Evolutionary conservation across 92 coral and sea anemone genomes (phyloP).

Genomic region (Galaxea fascicularis): DNA sequence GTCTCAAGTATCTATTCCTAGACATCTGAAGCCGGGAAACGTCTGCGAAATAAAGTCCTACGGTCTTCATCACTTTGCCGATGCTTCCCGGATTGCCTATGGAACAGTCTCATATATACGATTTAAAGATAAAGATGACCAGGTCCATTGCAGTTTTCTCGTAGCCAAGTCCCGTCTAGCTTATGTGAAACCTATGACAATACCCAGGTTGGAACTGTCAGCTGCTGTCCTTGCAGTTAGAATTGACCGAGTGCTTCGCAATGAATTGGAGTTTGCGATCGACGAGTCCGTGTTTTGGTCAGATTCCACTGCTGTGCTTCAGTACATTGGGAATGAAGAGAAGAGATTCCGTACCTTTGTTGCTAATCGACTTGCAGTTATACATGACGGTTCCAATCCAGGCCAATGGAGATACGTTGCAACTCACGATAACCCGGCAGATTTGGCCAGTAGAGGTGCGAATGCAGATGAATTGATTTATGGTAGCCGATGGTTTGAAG

Average conservation of each 20-base stretch:
- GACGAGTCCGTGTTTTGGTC: slow-evolving; percentile 26
- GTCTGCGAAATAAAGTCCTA: background rate
- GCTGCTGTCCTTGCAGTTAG: slow-evolving; percentile 28
- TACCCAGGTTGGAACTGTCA: slow-evolving; percentile 44
- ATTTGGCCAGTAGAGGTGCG: background rate
- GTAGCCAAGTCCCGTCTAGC: slow-evolving; percentile 13
- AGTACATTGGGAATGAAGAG: background rate
- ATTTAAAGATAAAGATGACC: background rate
- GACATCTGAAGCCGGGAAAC: background rate
- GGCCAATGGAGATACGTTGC: background rate
- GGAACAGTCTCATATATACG: slow-evolving; percentile 9
- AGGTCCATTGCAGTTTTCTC: slow-evolving; percentile 11
- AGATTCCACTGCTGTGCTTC: slow-evolving; percentile 29
- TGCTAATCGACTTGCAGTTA: slow-evolving; percentile 17
- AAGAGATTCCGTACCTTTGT: slow-evolving; percentile 33
- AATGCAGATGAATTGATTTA: background rate
- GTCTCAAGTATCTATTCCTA: background rate
- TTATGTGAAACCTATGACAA: slow-evolving; percentile 4
- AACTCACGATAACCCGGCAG: background rate
- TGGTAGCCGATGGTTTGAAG: background rate
- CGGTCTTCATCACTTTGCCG: background rate
- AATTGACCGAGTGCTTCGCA: background rate
- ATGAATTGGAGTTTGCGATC: slow-evolving; percentile 5
- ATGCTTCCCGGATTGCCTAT: background rate
- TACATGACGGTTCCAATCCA: background rate